These are phyloP conservation scores for Chymomyza caudatula DNA, from an alignment of 2,888 invertebrate species.

Conservation along the genomic window DNA sequence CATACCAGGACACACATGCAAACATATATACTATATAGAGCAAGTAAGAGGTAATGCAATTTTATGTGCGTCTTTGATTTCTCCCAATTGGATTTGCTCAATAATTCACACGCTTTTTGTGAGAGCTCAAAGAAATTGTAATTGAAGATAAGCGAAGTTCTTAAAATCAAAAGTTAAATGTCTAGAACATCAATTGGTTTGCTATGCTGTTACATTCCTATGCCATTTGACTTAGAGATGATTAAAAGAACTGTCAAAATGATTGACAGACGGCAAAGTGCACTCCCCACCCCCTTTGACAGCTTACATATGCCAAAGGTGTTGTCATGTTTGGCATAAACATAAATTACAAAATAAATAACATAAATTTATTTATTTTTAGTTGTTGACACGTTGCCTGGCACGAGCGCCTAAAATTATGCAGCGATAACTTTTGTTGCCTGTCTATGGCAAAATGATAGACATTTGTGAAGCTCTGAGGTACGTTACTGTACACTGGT, in stretches of 20 bases:
- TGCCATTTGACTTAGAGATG: constrained; percentile 29
- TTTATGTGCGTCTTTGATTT: constrained; percentile 59
- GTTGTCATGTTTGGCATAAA: constrained; percentile 26
- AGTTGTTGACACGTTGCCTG: constrained; percentile 53
- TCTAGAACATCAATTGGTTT: background rate
- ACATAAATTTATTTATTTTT: constrained; percentile 48
- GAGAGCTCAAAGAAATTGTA: background rate
- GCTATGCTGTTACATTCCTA: constrained; percentile 21
- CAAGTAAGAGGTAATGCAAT: constrained; percentile 43
- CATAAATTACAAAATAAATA: constrained; percentile 66
- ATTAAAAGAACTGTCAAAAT: constrained; percentile 54
- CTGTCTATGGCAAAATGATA: constrained; percentile 27
- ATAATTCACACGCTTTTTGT: constrained; percentile 37
- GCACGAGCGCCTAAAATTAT: constrained; percentile 31
- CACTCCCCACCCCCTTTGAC: constrained; percentile 25
- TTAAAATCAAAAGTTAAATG: background rate
- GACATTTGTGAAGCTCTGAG: background rate
- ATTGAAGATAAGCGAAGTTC: background rate
- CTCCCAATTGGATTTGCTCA: constrained; percentile 53
- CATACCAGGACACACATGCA: background rate
- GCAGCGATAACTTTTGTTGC: constrained; percentile 30
- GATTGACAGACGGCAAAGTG: constrained; percentile 48
- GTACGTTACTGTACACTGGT: background rate
- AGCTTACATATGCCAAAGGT: constrained; percentile 38
- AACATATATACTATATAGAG: background rate